Evolutionary conservation across 1,140 invertebrate species (phyloP).

Genomic region (Drosophila parvula): DNA sequence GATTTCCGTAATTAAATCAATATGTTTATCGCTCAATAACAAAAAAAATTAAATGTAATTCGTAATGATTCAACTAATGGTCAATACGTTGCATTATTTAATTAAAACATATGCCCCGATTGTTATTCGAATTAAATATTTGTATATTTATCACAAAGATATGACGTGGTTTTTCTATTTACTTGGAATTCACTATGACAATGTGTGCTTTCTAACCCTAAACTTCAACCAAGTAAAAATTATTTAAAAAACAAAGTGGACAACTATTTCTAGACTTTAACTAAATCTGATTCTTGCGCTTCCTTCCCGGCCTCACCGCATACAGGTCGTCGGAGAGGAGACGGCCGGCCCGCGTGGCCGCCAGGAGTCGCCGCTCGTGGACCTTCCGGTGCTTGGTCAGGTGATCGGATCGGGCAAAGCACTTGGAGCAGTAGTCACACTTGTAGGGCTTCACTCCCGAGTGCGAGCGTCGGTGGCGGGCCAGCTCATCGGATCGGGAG

Average conservation of each 20-base stretch:
- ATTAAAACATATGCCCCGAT: background rate
- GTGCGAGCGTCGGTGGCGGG: conserved; percentile 87
- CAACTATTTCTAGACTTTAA: background rate
- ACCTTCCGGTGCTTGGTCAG: conserved; percentile 95
- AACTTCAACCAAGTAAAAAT: background rate
- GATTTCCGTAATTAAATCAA: conserved; percentile 27
- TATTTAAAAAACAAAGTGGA: background rate
- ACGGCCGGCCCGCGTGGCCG: conserved; percentile 72
- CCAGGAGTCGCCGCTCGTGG: conserved; percentile 87
- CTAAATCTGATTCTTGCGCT: conserved; percentile 78
- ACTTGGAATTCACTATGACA: background rate
- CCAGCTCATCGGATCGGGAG: conserved; percentile 95
- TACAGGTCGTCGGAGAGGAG: conserved; percentile 64
- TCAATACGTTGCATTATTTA: background rate
- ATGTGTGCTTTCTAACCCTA: too few relatives aligned
- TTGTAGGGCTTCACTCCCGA: conserved; percentile 93
- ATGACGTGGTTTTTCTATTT: background rate
- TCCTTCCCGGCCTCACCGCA: conserved; percentile 74
- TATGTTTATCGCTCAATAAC: conserved; percentile 7
- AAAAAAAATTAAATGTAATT: conserved; percentile 1
- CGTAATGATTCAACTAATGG: conserved; percentile 9
- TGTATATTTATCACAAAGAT: conserved; percentile 3
- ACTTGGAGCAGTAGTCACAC: conserved; percentile 92
- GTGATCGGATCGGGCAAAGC: conserved; percentile 95
- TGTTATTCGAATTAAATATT: background rate